Percentiles rank a stretch among this genome's conserved stretches.
Evolutionary conservation across 2,888 invertebrate genomes (phyloP).

Genomic region (Gisinianus flammeolus): DNA sequence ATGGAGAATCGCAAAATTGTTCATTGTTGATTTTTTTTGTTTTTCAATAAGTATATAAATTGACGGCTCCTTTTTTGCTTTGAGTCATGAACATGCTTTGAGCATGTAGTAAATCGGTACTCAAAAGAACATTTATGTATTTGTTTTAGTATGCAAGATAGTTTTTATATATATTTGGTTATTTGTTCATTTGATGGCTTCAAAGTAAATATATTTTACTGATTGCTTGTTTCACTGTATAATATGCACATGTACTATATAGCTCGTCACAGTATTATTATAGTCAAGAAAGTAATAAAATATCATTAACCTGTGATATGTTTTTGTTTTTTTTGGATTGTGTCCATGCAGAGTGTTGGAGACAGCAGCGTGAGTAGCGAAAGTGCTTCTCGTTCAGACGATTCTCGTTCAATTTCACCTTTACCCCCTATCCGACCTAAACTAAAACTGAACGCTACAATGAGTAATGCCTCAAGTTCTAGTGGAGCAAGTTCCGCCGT

Average conservation of each 20-base stretch:
- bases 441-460: conserved; percentile 45
- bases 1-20: no score
- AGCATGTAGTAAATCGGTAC: no score
- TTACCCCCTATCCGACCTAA: conserved; percentile 54
- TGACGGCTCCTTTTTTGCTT: no score
- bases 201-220: no score
- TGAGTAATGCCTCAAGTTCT: conserved; percentile 52
- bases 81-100: no score
- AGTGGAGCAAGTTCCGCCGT: conserved; percentile 47
- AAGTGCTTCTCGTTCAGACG: conserved; percentile 69
- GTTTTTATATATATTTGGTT: no score
- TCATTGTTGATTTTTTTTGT: no score
- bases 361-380: conserved; percentile 65
- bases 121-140: no score
- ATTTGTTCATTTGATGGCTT: no score
- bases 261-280: neutral
- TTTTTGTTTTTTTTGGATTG: neutral
- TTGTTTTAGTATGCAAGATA: no score
- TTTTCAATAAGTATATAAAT: no score
- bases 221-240: no score
- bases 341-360: conserved; percentile 63
- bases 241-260: neutral
- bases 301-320: neutral
- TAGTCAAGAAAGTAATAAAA: neutral
- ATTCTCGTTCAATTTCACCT: conserved; percentile 60